phyloP scores from a whole-genome alignment of 2,888 invertebrate species.

The Athripsodes cinereus region DNA sequence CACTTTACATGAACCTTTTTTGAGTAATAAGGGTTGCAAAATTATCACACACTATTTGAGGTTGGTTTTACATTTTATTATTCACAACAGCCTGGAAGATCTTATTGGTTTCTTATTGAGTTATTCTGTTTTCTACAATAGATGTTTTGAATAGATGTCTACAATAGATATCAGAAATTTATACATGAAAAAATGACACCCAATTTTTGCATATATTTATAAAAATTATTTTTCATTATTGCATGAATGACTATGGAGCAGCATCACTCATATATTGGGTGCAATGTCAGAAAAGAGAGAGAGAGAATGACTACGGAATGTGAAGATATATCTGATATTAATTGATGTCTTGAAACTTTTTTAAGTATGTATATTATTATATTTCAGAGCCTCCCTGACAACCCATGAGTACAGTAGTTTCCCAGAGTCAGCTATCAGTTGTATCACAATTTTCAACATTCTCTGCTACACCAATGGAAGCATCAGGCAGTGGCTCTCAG shows the following conservation, averaged over 20 bases:
- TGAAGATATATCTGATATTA: conserved; percentile 38
- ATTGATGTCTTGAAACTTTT: no score
- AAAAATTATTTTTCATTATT: no score
- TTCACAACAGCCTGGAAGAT: no score
- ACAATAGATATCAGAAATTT: no score
- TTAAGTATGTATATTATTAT: not conserved
- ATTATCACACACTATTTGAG: conserved; percentile 44
- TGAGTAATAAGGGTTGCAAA: conserved; percentile 51
- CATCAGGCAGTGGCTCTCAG: conserved; percentile 23
- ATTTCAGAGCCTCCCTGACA: conserved; percentile 45
- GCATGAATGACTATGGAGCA: no score
- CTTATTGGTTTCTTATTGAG: no score
- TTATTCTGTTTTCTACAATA: no score
- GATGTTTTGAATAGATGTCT: no score
- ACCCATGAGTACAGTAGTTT: conserved; percentile 46
- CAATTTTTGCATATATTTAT: no score
- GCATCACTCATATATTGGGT: no score
- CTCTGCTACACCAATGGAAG: conserved; percentile 28
- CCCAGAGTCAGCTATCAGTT: conserved; percentile 52
- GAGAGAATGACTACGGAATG: no score
- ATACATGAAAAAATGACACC: no score
- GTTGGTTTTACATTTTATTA: conserved; percentile 2
- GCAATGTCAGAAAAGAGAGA: conserved; percentile 40
- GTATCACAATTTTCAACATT: conserved; percentile 44
- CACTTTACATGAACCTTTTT: conserved; percentile 54